Base-by-base conservation (phyloP, 1,140 invertebrate species). In the Nephila pilipes region DNA sequence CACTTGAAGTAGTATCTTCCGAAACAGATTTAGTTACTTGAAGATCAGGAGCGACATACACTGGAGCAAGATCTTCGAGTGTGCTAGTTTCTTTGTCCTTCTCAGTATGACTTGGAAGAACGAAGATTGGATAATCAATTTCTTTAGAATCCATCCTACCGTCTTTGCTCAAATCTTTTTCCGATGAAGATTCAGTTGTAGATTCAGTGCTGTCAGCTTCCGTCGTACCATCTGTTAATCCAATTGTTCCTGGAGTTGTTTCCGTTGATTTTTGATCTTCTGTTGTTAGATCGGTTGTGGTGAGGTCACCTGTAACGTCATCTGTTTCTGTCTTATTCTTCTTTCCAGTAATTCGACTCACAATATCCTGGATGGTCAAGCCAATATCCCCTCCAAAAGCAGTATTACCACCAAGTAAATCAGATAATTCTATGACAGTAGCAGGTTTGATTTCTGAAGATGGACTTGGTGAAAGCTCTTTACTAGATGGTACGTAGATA, bases 321-420 rank as follows among this genome's bases (percentile, higher is more conserved):
- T 80, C 92, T 1, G 92, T 58, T 25, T 93, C 92, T 22, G 92
- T 93, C 65, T 90, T 88, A 80, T 83, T 88, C 63, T 85, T 92
- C 38, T 93, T 87, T 22, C 85, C 85, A 29, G 92, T 93, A 32
- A 93, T 85, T 25, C 65, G 69, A 60, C 93, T 94, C 3, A 95
- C 94, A 87, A 95, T 95, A 87, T 94, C 94, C 69, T 95, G 94
- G 16, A 95, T 95, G 1, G 94, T 93, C 83, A 93, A 92, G 18
- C 94, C 94, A 32, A 95, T 85, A 63, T 94, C 94, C 18, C 94
- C 91, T n/a, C 93, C 93, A 18, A 94, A 87, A 54, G 88, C 89
- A 12, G 93, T 89, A 58, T 94, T 93, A 38, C 94, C 94, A 25
- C 94, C 94, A 22, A 95, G 75, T 55, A 95, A 83, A 93, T 95